A percentile compares a stretch with the other conserved stretches of the same genome.
Conservation (phyloP, 2,888 invertebrate species). For the Philaethria dido region DNA sequence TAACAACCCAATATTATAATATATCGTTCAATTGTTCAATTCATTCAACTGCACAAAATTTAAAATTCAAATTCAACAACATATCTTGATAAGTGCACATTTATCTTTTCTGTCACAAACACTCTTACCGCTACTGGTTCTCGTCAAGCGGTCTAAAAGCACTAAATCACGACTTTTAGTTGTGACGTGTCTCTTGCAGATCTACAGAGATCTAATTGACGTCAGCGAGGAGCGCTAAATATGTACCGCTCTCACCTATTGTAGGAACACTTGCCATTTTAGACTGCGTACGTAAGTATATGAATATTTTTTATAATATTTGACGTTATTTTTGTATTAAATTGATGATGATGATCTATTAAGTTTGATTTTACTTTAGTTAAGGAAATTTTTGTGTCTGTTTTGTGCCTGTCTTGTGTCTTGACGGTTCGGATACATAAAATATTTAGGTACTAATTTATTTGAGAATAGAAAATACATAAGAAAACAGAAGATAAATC, state of each 20-base stretch:
- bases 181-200: slow-evolving; percentile 1
- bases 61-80: slow-evolving; percentile 3
- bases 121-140: background rate
- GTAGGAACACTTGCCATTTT: slow-evolving; percentile 47
- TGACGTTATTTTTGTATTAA: background rate
- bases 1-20: no score
- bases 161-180: background rate
- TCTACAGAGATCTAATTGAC: slow-evolving; percentile 42
- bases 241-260: slow-evolving; percentile 35
- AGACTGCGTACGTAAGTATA: slow-evolving; percentile 41
- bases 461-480: no score
- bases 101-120: slow-evolving; percentile 12
- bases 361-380: no score
- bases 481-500: no score
- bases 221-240: slow-evolving; percentile 50
- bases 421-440: no score
- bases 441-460: no score
- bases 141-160: slow-evolving; percentile 4
- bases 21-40: no score
- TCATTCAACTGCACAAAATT: background rate
- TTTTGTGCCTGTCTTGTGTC: no score
- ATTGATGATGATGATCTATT: no score
- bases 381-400: no score
- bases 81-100: background rate
- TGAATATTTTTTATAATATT: background rate